A percentile compares a stretch with the other conserved stretches of the same genome.
Conservation (phyloP, 2,797 vertebrate genomes). For the Mus spretus region DNA sequence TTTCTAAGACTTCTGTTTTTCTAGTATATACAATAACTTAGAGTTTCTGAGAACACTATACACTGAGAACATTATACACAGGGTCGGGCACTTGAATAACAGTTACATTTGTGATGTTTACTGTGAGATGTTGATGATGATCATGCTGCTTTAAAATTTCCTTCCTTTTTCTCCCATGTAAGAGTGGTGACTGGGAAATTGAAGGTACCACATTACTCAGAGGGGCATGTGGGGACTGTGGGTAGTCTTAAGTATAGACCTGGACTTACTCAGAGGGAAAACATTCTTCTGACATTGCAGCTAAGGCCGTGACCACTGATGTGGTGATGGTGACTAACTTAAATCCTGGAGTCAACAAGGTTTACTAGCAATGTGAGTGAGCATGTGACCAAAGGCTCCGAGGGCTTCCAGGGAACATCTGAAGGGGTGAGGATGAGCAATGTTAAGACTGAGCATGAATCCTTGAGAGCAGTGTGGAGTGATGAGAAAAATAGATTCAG, state of each 20-base stretch:
- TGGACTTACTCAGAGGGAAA: constrained; percentile 29
- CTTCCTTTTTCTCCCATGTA: neutral
- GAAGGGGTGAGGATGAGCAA: neutral
- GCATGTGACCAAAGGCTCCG: neutral
- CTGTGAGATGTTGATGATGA: neutral
- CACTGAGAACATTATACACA: constrained; percentile 20
- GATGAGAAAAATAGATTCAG: neutral
- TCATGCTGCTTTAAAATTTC: neutral
- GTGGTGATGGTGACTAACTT: neutral
- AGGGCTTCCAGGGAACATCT: neutral
- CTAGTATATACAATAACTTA: constrained; percentile 24
- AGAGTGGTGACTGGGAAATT: constrained; percentile 18
- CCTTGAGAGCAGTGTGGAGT: neutral
- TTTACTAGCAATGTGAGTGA: neutral
- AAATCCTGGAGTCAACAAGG: neutral
- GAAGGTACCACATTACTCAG: constrained; percentile 46
- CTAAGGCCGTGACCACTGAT: neutral
- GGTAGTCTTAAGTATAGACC: constrained; percentile 67
- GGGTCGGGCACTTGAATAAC: constrained; percentile 22
- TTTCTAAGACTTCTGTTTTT: constrained; percentile 39
- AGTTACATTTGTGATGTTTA: constrained; percentile 16
- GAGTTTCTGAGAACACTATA: constrained; percentile 20
- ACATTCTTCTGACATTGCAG: constrained; percentile 58
- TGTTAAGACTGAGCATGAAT: neutral
- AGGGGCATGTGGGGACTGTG: constrained; percentile 56